Conservation (phyloP, 2,797 vertebrate genomes). For the Ficedula albicollis region DNA sequence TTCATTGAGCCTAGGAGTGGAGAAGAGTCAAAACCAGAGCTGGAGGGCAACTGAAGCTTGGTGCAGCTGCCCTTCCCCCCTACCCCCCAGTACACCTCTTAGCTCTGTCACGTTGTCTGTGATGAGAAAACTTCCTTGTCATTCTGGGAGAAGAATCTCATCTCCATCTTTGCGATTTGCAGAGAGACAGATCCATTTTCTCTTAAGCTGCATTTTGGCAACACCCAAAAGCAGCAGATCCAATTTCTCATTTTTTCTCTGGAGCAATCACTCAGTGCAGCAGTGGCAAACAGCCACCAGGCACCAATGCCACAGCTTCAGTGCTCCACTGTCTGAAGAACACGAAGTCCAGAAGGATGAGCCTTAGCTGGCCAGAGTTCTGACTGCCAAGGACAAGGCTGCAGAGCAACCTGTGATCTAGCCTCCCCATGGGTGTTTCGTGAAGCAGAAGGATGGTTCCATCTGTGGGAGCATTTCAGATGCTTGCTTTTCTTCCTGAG, state of each 20-base stretch:
- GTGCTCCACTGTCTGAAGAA: neutral
- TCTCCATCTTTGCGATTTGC: neutral
- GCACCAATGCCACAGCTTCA: neutral
- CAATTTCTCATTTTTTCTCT: neutral
- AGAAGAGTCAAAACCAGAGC: neutral
- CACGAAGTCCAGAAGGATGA: neutral
- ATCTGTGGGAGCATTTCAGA: neutral
- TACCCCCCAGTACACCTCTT: neutral
- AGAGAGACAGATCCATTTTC: neutral
- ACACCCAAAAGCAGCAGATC: rapidly evolving
- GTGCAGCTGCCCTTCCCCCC: neutral
- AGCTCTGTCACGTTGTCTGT: rapidly evolving
- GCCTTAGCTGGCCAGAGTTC: neutral
- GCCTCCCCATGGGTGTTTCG: neutral
- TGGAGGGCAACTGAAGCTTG: neutral
- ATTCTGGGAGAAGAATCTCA: neutral
- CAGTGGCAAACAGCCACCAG: neutral
- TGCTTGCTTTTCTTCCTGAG: neutral
- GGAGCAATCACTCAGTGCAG: neutral
- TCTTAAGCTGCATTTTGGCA: neutral
- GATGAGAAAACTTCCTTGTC: neutral
- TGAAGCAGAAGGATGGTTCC: neutral
- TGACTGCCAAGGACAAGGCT: neutral
- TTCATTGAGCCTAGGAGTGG: neutral
- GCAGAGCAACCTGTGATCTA: neutral